Evolutionary conservation across 1,140 invertebrate genomes (phyloP), one percentile per base, ranked within the genome.

Genomic region (Dreissena polymorpha): DNA sequence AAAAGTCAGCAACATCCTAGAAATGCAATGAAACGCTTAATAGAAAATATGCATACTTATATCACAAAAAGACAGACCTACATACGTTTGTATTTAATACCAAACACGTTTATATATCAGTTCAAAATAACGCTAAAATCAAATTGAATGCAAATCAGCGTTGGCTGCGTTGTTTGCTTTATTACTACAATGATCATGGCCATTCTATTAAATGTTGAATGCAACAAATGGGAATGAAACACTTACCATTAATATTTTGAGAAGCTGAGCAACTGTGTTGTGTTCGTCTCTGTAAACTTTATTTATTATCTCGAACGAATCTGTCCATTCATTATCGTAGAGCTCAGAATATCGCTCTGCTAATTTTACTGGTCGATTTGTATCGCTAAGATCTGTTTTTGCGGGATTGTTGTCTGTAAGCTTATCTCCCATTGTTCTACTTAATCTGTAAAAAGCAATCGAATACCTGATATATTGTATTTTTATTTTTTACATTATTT

Each of bases 271-370:
- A 1, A 72, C 50, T 50, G 70, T 39, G 18, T 29, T n/a, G 5
- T 50, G 16, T 25, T 39, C 50, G n/a, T 21, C n/a, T 21, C 18
- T 18, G 13, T n/a, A n/a, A 1, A 49, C 14, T 72, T 72, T 39
- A 14, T 39, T 53, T 1, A 72, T 14, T 3, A 27, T 8, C 18
- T 53, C 70, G 70, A 50, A 72, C 12, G 70, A 7, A 51, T 72
- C 70, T 53, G 70, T 72, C 70, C 70, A 72, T 51, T 50, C 27
- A 51, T 72, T 72, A 49, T 72, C 70, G 25, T 72, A 72, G 16
- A 72, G 49, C 50, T 72, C 29, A 5, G 70, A 72, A 51, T 72
- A 72, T 18, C 8, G 18, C n/a, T 72, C 70, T 14, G 18, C 21
- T 25, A 72, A 51, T 51, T 72, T 72, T 23, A 18, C 25, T 14